Base-by-base conservation (phyloP, 1,140 invertebrate species). In the Euwallacea fornicatus region DNA sequence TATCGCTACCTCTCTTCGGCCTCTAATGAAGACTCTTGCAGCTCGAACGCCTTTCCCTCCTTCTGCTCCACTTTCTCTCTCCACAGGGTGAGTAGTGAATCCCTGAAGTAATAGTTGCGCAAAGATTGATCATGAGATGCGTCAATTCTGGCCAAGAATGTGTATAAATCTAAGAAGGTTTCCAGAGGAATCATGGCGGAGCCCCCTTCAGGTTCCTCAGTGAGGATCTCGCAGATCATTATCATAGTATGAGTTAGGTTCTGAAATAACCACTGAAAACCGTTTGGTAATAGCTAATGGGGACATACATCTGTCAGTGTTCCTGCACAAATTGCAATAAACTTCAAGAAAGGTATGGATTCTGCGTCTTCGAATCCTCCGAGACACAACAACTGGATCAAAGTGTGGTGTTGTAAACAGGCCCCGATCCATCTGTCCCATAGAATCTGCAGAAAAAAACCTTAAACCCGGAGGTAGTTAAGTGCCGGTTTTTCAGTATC, bases 151-250 rank as follows among this genome's bases (percentile, higher is more conserved):
- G 90, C 91, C 21, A 94, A 81, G 77, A 89, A 92, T 62, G 79
- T 81, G 81, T 93, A 94, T 69, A 91, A 83, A 43, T 84, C 82
- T 42, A 88, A 79, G 79, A 93, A 93, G 33, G 86, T 84, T 66
- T 85, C 82, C 46, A 89, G 83, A 0, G 88, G 85, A 63, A 95
- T 91, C 74, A 88, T 87, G 2, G 91, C 87, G 6, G 89, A 88
- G 2, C 90, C 92, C 47, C 93, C 93, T 74, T 93, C 91, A 1
- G 92, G 90, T 78, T 95, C 92, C 71, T 89, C 86, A 15, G 93
- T 94, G 68, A 94, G 81, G 43, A 93, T 84, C 81, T 94, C 91
- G 81, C 93, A 95, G 53, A 94, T 83, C 42, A 89, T 84, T 63
- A 90, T 89, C 91, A 95, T 92, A 16, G 92, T 91, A 78, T 90